Conservation (phyloP, 2,113 vertebrate species). For the Lepus europaeus region DNA sequence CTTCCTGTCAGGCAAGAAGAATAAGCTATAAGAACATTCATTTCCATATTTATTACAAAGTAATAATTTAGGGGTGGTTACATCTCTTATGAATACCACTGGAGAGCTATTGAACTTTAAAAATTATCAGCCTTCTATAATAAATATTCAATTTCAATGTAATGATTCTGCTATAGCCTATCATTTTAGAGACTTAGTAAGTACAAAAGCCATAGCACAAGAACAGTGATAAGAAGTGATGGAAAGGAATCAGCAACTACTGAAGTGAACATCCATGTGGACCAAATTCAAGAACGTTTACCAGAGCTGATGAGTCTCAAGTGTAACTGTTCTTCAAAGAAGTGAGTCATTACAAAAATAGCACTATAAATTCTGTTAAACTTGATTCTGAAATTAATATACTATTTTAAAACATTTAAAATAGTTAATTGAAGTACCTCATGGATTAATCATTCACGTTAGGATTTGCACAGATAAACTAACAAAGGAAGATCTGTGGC, state of each 20-base stretch:
- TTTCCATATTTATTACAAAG: constrained; percentile 80
- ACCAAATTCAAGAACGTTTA: background rate
- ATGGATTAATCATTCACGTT: background rate
- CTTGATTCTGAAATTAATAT: constrained; percentile 14
- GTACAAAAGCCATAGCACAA: constrained; percentile 56
- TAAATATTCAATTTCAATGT: constrained; percentile 76
- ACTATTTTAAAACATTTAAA: background rate
- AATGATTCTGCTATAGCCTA: constrained; percentile 64
- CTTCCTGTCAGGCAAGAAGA: constrained; percentile 54
- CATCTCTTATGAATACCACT: constrained; percentile 62
- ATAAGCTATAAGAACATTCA: constrained; percentile 66
- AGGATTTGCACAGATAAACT: background rate
- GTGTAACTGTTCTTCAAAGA: background rate
- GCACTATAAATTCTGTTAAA: background rate
- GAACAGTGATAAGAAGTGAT: background rate
- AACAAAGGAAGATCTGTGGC: background rate
- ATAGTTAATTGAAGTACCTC: background rate
- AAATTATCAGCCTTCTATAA: constrained; percentile 70
- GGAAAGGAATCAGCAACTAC: background rate
- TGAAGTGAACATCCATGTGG: background rate
- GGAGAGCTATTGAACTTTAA: constrained; percentile 80
- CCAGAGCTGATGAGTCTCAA: background rate
- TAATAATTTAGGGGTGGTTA: constrained; percentile 77
- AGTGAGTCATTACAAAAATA: background rate
- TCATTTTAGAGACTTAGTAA: constrained; percentile 73